Percentiles rank a stretch among this genome's conserved stretches.
Evolutionary conservation across 2,797 vertebrate species (phyloP).

Genomic region (Danio albolineatus): DNA sequence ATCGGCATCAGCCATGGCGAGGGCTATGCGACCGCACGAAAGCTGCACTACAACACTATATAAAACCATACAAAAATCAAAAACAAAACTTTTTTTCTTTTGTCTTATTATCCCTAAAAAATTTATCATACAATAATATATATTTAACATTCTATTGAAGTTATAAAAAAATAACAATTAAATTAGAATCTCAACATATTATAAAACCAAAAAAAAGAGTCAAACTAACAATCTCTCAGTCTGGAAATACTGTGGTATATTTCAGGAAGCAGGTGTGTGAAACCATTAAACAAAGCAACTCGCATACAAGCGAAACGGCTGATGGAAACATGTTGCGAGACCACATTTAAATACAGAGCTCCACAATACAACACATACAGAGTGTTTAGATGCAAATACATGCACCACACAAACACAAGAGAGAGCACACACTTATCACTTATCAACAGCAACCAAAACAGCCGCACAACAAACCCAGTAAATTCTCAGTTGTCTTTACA

Average conservation of each 20-base stretch:
- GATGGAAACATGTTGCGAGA: background rate
- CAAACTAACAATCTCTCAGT: background rate
- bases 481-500: conserved; percentile 24
- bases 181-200: background rate
- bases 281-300: background rate
- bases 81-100: no score
- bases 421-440: conserved; percentile 27
- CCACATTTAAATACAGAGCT: conserved; percentile 14
- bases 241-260: background rate
- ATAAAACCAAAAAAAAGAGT: background rate
- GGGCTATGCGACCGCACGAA: no score
- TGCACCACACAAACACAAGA: background rate
- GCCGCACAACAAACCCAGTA: conserved; percentile 34
- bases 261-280: background rate
- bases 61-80: no score
- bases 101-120: no score
- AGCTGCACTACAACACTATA: no score
- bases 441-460: conserved; percentile 46
- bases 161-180: no score
- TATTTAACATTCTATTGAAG: no score
- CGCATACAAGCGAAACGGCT: background rate
- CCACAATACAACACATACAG: background rate
- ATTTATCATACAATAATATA: no score
- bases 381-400: background rate
- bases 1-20: no score